Base-by-base conservation (phyloP, 2,113 vertebrate species). In the Plectropomus leopardus region DNA sequence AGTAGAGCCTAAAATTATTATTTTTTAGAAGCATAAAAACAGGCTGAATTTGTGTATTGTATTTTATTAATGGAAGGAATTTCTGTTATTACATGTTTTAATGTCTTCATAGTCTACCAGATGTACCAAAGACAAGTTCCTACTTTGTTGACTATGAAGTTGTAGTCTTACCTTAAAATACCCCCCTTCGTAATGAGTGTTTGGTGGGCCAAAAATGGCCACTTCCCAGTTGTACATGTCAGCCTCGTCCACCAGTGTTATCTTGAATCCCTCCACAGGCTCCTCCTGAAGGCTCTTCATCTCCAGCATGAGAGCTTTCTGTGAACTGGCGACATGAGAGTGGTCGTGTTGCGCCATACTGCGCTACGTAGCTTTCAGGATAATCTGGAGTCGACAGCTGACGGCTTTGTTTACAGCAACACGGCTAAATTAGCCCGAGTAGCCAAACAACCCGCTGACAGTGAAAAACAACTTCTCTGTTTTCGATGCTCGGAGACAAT, bases 141-240 rank as follows among this genome's bases (percentile, higher is more conserved):
- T 7, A 23, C 45, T 21, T 23, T 34, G 13, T 3, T 28, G 34
- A 36, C 17, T 30, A 26, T 23, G 15, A 17, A 42, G 1, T 4
- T 11, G 3, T 3, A 3, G 11, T 53, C 91, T 95, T 93, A 98
- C 98, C 97, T 98, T 98, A 86, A 99, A 99, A 91, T 99, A 98
- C 0, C 98, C 98, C 23, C 98, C 98, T 91, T 98, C 97, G 53
- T 99, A 98, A 70, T 97, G 96, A 63, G 98, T 98, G 90, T 98
- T 97, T 55, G 98, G 98, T 82, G 98, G 98, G 54, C 97, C 98
- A 87, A 98, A 99, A 90, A 99, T 98, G 86, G 98, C 98, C 87
- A 99, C 98, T 94, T 98, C 98, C 98, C 98, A 99, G 94, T 98
- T 98, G 93, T 99, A 99, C 71, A 99, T 90, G 61, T 98, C 98